Conservation (phyloP, 2,797 vertebrate species). For the Muscicapa striata region DNA sequence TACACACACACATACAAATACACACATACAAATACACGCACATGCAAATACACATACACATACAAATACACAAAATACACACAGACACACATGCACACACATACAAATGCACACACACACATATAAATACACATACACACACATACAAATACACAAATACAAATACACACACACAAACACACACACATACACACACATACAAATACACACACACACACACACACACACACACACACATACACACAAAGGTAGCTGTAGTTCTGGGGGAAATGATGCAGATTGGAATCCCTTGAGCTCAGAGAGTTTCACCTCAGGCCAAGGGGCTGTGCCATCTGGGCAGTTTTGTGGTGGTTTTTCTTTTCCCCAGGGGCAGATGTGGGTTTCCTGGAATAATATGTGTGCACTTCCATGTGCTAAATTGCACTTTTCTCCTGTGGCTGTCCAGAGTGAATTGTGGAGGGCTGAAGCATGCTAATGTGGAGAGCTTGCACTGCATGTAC, state of each 20-base stretch:
- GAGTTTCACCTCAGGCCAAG: neutral
- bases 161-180: too few relatives aligned
- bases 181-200: rapidly evolving
- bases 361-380: neutral
- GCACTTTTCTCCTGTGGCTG: conserved; percentile 21
- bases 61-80: neutral
- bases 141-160: too few relatives aligned
- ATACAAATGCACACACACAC: rapidly evolving
- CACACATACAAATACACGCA: too few relatives aligned
- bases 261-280: neutral
- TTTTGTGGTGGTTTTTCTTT: neutral
- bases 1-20: neutral
- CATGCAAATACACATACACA: neutral
- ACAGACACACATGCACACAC: rapidly evolving
- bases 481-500: neutral
- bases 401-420: neutral
- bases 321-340: neutral
- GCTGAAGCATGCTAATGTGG: neutral
- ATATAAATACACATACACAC: too few relatives aligned
- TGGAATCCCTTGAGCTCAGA: neutral
- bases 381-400: neutral
- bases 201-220: rapidly evolving
- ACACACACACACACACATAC: too few relatives aligned
- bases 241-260: neutral
- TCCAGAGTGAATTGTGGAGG: neutral